phyloP scores from a whole-genome alignment of 2,113 vertebrate species.

The Chunga burmeisteri region DNA sequence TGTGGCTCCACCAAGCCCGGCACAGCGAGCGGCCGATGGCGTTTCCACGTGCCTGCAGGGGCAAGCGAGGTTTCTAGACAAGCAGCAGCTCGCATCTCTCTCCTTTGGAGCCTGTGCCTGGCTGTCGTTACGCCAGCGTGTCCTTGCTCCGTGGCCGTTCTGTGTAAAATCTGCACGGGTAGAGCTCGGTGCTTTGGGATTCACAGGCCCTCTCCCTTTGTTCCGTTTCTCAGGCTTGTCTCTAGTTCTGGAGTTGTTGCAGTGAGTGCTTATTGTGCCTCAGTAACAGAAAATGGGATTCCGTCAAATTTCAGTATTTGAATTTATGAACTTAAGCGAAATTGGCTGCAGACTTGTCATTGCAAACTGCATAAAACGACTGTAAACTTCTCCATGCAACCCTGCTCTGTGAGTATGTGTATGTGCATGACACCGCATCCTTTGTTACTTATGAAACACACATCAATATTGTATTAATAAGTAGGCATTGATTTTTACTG shows the following conservation, averaged over 20 bases:
- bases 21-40: not conserved
- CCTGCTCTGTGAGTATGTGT: not conserved
- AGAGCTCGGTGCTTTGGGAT: not conserved
- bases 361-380: not conserved
- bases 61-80: not conserved
- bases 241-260: not conserved
- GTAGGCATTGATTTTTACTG: slow-evolving; percentile 52
- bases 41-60: not conserved
- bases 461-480: slow-evolving; percentile 55
- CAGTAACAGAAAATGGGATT: slow-evolving; percentile 34
- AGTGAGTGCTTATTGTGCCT: not conserved
- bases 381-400: not conserved
- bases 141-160: not conserved
- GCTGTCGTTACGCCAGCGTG: not conserved
- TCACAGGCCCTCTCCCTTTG: not conserved
- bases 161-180: not conserved
- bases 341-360: not conserved
- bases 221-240: not conserved
- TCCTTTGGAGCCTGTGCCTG: not conserved
- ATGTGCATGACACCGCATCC: not conserved
- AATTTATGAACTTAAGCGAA: slow-evolving; percentile 28
- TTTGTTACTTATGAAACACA: not conserved
- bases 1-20: not conserved
- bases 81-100: not conserved
- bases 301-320: slow-evolving; percentile 25